Evolutionary conservation across 1,140 invertebrate species (phyloP).

Genomic region (Hermetia illucens): DNA sequence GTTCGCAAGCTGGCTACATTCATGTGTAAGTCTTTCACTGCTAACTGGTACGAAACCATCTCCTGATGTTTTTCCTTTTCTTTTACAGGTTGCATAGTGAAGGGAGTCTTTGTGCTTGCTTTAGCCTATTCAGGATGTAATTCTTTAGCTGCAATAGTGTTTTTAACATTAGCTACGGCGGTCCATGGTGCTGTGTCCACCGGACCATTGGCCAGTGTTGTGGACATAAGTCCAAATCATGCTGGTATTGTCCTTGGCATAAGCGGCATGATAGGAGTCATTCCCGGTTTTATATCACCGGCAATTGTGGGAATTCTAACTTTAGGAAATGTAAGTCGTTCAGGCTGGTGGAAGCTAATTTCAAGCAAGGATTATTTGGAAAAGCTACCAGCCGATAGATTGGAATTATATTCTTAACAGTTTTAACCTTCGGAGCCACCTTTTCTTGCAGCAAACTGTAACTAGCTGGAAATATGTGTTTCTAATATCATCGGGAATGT

Average conservation of each 20-base stretch:
- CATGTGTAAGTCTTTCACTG: constrained; percentile 32
- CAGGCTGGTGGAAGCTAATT: constrained; percentile 3
- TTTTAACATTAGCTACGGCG: constrained; percentile 44
- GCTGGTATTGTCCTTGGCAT: constrained; percentile 45
- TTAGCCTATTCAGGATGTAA: constrained; percentile 49
- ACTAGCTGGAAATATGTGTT: constrained; percentile 4
- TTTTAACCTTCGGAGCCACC: too few species aligned
- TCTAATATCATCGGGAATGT: constrained; percentile 33
- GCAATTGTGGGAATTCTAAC: constrained; percentile 43
- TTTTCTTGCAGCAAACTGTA: too few species aligned
- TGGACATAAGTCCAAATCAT: constrained; percentile 55
- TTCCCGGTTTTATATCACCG: constrained; percentile 42
- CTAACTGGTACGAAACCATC: constrained; percentile 8
- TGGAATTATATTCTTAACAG: too few species aligned
- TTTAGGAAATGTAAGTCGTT: constrained; percentile 39
- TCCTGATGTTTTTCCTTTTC: constrained; percentile 9
- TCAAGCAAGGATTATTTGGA: too few species aligned
- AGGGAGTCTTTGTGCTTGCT: constrained; percentile 39
- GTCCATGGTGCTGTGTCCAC: constrained; percentile 50
- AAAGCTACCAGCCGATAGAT: too few species aligned
- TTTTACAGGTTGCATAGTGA: constrained; percentile 33
- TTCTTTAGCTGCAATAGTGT: constrained; percentile 38
- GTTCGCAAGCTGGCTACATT: constrained; percentile 46
- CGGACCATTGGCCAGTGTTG: constrained; percentile 43
- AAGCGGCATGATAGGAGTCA: constrained; percentile 35